These are phyloP conservation scores for Drosophila sucinea DNA, from an alignment of 1,140 invertebrate species.

Conservation along the genomic window DNA sequence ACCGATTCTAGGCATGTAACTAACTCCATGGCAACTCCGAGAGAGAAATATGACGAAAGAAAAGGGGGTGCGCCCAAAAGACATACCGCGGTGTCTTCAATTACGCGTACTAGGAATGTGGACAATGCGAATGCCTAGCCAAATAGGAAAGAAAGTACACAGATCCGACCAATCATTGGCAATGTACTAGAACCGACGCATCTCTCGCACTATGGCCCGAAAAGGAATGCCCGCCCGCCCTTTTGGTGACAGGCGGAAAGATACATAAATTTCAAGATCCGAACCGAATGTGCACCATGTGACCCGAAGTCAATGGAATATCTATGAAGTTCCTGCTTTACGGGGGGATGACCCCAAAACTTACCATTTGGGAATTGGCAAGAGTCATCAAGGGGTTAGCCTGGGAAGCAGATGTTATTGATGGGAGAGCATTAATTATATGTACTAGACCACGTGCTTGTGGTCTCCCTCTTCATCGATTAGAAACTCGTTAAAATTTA, in stretches of 20 bases:
- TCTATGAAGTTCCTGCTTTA: conserved; percentile 25
- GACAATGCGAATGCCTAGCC: conserved; percentile 68
- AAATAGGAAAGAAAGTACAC: conserved; percentile 33
- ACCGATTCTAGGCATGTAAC: conserved; percentile 8
- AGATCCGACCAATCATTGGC: conserved; percentile 72
- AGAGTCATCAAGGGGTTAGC: conserved; percentile 64
- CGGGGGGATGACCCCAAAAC: conserved; percentile 34
- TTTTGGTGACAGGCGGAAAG: conserved; percentile 54
- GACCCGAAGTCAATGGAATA: conserved; percentile 17
- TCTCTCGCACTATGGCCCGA: background rate
- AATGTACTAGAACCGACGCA: conserved; percentile 56
- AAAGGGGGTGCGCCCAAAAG: conserved; percentile 66
- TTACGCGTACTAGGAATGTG: conserved; percentile 78
- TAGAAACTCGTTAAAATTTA: conserved; percentile 82
- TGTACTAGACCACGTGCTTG: conserved; percentile 58
- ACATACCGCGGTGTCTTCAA: conserved; percentile 78
- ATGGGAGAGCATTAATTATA: conserved; percentile 69
- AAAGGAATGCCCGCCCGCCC: conserved; percentile 35
- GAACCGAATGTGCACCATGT: conserved; percentile 32
- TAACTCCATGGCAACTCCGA: conserved; percentile 7
- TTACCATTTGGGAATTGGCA: conserved; percentile 42
- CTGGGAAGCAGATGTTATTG: conserved; percentile 64
- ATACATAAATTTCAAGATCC: conserved; percentile 56
- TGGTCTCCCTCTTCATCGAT: conserved; percentile 55
- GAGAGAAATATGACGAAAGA: conserved; percentile 66